A percentile compares a stretch with the other conserved stretches of the same genome.
phyloP scores from a whole-genome alignment of 2,113 vertebrate genomes.

The Oxyruncus cristatus region DNA sequence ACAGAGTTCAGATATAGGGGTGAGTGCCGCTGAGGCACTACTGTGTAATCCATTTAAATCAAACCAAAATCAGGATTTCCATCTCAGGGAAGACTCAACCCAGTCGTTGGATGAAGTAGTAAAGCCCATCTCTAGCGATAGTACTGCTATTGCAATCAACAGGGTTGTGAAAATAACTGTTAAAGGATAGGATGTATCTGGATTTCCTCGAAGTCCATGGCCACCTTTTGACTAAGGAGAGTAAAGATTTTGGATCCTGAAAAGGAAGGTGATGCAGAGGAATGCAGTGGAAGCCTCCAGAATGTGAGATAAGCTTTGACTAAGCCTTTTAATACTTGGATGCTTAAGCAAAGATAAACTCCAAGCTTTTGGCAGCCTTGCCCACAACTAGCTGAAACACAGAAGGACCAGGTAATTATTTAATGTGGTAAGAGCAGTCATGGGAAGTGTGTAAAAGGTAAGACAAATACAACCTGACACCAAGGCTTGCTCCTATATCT shows the following conservation, averaged over 20 bases:
- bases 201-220: not conserved
- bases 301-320: conserved; percentile 49
- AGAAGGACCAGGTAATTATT: conserved; percentile 52
- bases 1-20: not conserved
- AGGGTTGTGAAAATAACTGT: not conserved
- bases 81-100: not conserved
- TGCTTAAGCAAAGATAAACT: conserved; percentile 44
- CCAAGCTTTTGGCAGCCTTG: conserved; percentile 42
- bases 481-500: not conserved
- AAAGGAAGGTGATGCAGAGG: not conserved
- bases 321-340: conserved; percentile 34
- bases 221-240: not conserved
- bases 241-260: not conserved
- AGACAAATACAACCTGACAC: conserved; percentile 37
- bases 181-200: not conserved
- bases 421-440: conserved; percentile 55
- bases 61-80: not conserved
- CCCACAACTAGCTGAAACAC: conserved; percentile 52
- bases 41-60: not conserved
- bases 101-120: not conserved
- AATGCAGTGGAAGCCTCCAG: conserved; percentile 23
- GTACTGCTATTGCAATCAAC: not conserved
- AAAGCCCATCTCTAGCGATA: not conserved
- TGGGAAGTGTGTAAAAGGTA: conserved; percentile 52
- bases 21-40: not conserved